Evolutionary conservation across 2,113 vertebrate species (phyloP), one percentile per base, ranked within the genome.

Genomic region (Lycaon pictus): DNA sequence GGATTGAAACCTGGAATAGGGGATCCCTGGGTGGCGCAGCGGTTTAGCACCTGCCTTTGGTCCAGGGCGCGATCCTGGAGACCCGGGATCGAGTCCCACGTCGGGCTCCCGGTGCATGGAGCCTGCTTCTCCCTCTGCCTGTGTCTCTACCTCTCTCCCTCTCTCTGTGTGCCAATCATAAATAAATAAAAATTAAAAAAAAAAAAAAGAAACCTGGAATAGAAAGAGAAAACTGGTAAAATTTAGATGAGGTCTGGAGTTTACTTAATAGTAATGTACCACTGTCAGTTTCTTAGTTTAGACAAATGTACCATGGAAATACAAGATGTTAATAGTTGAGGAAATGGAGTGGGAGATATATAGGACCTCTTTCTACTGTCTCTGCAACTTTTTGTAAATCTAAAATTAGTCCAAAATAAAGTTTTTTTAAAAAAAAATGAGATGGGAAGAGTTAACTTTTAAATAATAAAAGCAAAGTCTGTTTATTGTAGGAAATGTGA

Each of bases 391-490:
- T 77, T 19, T 79, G 25, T 67, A 85, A 29, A 91, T 51, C 22
- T 69, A 58, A 84, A 79, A 90, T 79, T 85, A 79, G n/a, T 79
- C 16, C 17, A 37, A 37, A 95, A 76, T 85, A 51, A 63, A 0
- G 5, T 77, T 91, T 60, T 77, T 91, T 60, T 3, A 37, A 37
- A 1, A 23, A 77, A 83, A 84, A 85, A 53, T 32, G 22, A 11
- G 2, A 67, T 58, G 11, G 12, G 56, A 83, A 51, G 29, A 62
- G 6, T 77, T 90, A 90, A 65, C 58, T 92, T 81, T 63, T 48
- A 88, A 56, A 88, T 95, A 92, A 48, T 82, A 65, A 82, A 80
- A 65, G 43, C 56, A 88, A 86, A 89, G 25, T 77, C 3, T 85
- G 35, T 60, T 93, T 89, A 56, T 80, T 85, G 29, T 69, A 60